A percentile compares a stretch with the other conserved stretches of the same genome.
Conservation (phyloP, 1,140 invertebrate species). For the Alviniconcha marisindica region DNA sequence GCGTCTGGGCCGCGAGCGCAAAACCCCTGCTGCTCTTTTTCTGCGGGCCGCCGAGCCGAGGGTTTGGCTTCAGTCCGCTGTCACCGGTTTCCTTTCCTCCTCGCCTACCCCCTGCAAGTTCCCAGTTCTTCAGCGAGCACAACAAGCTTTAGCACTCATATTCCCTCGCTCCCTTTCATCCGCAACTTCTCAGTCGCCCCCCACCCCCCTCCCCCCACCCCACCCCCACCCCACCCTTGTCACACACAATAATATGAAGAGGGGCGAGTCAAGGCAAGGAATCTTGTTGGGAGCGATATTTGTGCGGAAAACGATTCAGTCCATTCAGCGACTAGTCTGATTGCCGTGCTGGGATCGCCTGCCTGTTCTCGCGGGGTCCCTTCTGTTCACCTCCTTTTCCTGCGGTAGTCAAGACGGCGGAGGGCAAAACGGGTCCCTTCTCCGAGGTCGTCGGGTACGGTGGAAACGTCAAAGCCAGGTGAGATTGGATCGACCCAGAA, state of each 20-base stretch:
- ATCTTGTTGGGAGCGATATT: too few species aligned
- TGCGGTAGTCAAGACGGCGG: not conserved
- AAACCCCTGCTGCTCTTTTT: conserved; percentile 4
- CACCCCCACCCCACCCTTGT: too few species aligned
- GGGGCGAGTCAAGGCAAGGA: too few species aligned
- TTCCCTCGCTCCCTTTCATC: not conserved
- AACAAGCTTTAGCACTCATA: not conserved
- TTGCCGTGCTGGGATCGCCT: not conserved
- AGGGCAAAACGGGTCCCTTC: not conserved
- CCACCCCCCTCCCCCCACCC: too few species aligned
- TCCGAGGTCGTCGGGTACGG: conserved; percentile 10
- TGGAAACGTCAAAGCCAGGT: not conserved
- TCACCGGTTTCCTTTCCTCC: not conserved
- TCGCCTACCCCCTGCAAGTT: not conserved
- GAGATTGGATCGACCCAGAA: not conserved
- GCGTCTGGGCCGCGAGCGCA: not conserved
- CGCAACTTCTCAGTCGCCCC: too few species aligned
- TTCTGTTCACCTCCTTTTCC: not conserved
- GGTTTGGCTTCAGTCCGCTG: too few species aligned
- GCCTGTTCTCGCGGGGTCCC: not conserved
- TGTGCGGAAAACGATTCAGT: conserved; percentile 18
- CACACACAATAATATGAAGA: too few species aligned
- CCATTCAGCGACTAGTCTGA: not conserved
- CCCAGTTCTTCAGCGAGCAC: not conserved
- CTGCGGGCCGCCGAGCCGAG: not conserved